These are phyloP conservation scores for Empidonax alnorum DNA, from an alignment of 2,113 vertebrate genomes.

Conservation along the genomic window DNA sequence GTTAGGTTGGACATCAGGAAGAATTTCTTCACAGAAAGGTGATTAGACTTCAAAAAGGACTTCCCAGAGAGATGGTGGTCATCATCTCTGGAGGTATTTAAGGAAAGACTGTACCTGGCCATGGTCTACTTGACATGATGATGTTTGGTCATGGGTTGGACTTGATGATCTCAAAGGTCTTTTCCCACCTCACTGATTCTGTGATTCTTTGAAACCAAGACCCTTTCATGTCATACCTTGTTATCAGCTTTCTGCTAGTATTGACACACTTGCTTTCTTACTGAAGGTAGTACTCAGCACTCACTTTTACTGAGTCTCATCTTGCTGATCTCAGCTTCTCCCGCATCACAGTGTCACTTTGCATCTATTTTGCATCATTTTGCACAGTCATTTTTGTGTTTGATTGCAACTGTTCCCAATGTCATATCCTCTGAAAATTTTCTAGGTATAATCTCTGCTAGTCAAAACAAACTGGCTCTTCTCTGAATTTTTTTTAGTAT, in stretches of 20 bases:
- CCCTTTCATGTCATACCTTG: neutral
- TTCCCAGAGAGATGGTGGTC: neutral
- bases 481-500: neutral
- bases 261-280: neutral
- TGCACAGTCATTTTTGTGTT: fast-evolving
- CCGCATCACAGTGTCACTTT: neutral
- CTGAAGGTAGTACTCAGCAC: fast-evolving
- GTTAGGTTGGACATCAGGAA: neutral
- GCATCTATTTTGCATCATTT: neutral
- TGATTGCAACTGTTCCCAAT: fast-evolving
- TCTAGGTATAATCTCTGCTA: fast-evolving
- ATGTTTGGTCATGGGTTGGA: neutral
- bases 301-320: neutral
- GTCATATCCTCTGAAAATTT: neutral
- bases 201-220: neutral
- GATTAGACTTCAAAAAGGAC: neutral
- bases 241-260: neutral
- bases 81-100: neutral
- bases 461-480: neutral
- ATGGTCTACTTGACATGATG: neutral
- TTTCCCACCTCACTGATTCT: neutral
- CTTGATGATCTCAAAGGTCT: neutral
- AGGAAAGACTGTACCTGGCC: neutral
- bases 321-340: neutral
- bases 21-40: neutral